phyloP scores from a whole-genome alignment of 2,888 invertebrate species.

The Drosophila neutralis region DNA sequence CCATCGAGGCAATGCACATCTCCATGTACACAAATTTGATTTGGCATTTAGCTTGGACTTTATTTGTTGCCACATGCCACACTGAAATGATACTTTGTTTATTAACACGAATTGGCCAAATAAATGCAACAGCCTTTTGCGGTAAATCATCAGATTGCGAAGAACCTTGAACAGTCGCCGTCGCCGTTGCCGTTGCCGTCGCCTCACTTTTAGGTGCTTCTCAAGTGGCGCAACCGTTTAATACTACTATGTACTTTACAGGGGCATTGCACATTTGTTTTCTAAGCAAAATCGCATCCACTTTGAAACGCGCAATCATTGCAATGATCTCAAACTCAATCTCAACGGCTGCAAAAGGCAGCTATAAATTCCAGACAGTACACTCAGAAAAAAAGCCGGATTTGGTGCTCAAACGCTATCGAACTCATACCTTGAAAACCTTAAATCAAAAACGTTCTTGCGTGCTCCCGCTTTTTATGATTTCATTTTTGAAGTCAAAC shows the following conservation, averaged over 20 bases:
- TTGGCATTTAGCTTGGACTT: slow-evolving; percentile 29
- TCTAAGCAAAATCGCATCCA: slow-evolving; percentile 47
- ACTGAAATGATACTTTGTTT: slow-evolving; percentile 70
- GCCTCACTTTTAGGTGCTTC: slow-evolving; percentile 40
- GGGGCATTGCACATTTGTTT: slow-evolving; percentile 35
- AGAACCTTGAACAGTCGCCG: slow-evolving; percentile 54
- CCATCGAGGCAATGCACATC: slow-evolving; percentile 7
- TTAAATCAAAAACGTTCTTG: neutral
- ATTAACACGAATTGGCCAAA: slow-evolving; percentile 67
- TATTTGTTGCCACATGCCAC: slow-evolving; percentile 74
- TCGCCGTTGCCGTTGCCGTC: slow-evolving; percentile 10
- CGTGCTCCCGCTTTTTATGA: neutral
- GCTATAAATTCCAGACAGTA: slow-evolving; percentile 45
- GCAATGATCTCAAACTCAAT: slow-evolving; percentile 56
- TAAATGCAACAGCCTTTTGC: slow-evolving; percentile 67
- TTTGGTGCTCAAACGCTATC: neutral
- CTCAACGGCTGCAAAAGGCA: slow-evolving; percentile 62
- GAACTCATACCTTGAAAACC: neutral
- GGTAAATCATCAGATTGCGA: slow-evolving; percentile 54
- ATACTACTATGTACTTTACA: neutral
- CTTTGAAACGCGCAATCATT: slow-evolving; percentile 43
- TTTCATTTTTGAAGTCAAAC: neutral
- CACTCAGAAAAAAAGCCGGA: neutral
- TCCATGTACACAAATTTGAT: slow-evolving; percentile 1
- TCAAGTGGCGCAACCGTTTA: slow-evolving; percentile 52